Base-by-base conservation (phyloP, 2,113 vertebrate genomes). In the Actenoides lindsayi region DNA sequence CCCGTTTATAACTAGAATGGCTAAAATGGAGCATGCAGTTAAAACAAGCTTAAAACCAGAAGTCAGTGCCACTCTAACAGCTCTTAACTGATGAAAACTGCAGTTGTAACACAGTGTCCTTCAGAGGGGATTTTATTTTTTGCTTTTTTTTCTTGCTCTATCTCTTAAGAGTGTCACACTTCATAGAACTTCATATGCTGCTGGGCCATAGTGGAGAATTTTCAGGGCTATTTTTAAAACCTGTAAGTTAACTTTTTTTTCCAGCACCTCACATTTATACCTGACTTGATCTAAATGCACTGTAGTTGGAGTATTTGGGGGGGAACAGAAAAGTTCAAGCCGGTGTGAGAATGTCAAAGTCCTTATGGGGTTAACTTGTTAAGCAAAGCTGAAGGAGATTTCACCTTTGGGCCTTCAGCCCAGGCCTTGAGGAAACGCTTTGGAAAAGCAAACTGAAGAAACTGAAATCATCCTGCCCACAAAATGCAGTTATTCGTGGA, bases 71-170 rank as follows among this genome's bases (percentile, higher is more conserved):
- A 9, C 46, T 39, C 8, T 79, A 10, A n/a, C 24, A 53, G 6
- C 19, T 23, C 53, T 56, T 37, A 60, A 19, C 25, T 87, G 33
- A 20, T 71, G 27, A 54, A 74, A 83, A 67, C 15, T 65, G 44
- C 59, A 59, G 30, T 80, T 51, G 7, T 51, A 70, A 54, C 24
- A 2, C 20, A 27, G 11, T 10, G 5, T 51, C 20, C 48, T 85
- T 89, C 28, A 27, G 24, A 30, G 13, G 12, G n/a, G 57, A 23
- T 71, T 93, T 70, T 24, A 21, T 19, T 30, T 64, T 71, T 75
- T 13, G 6, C 23, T 11, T 35, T 24, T 12, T 35, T 33, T 50
- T 74, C 1, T 0, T 91, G 18, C 9, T 23, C 10, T 63, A 0
- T 73, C 42, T 81, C 14, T 81, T 35, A n/a, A 1, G 39, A n/a